Percentiles rank a stretch among this genome's conserved stretches.
phyloP scores from a whole-genome alignment of 2,888 invertebrate genomes.

The Plebejus anna region DNA sequence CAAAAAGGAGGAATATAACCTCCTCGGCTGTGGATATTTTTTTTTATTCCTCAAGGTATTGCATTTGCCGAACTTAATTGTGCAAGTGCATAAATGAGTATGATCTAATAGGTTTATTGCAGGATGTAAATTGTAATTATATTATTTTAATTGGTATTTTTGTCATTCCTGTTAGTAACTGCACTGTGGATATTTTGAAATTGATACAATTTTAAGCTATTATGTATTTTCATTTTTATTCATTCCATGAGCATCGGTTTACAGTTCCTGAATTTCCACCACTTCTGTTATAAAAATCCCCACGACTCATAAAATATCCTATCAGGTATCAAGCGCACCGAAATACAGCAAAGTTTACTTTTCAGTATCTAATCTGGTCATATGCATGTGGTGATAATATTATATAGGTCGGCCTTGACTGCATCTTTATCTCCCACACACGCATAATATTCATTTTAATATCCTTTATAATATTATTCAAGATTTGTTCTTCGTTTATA shows the following conservation, averaged over 20 bases:
- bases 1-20: no score
- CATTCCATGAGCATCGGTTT: background rate
- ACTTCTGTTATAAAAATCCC: background rate
- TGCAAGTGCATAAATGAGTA: constrained; percentile 1
- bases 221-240: background rate
- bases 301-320: background rate
- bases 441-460: constrained; percentile 36
- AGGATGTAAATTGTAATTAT: background rate
- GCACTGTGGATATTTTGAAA: background rate
- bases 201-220: background rate
- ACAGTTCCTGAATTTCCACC: background rate
- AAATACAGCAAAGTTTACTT: constrained; percentile 40
- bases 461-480: background rate
- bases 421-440: constrained; percentile 44
- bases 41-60: background rate
- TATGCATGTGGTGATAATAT: constrained; percentile 50
- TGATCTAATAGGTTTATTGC: constrained; percentile 26
- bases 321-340: background rate
- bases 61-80: background rate
- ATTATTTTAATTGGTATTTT: constrained; percentile 10
- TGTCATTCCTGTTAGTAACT: constrained; percentile 13
- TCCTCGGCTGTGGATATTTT: no score
- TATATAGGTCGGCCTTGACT: constrained; percentile 58
- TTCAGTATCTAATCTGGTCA: constrained; percentile 62
- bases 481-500: background rate